Base-by-base conservation (phyloP, 2,113 vertebrate species). In the Chitala chitala region DNA sequence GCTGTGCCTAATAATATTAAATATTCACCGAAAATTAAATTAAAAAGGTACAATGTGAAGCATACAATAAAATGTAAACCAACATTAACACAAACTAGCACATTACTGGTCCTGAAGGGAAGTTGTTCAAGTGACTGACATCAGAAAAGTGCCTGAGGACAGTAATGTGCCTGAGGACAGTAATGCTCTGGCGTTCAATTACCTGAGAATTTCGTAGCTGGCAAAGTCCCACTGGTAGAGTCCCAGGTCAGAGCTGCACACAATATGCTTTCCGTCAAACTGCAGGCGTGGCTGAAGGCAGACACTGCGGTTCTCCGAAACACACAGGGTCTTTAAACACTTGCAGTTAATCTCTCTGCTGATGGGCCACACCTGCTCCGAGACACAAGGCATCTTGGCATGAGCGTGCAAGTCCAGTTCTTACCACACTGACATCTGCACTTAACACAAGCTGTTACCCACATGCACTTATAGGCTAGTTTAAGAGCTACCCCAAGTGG, bases 221-320 rank as follows among this genome's bases (percentile, higher is more conserved):
- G 96, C 90, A 72, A 99, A 99, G 84, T 99, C 97, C 97, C 96
- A 99, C 85, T 98, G 97, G 85, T 96, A 97, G 20, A 99, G 87
- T 55, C 97, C 97, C 5, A 99, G 89, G 53, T 96, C 96, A 4
- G 97, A 99, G 85, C 96, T 95, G 89, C 96, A 99, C 55, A 98
- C 90, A 20, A 99, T 96, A 84, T 95, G 92, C 85, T 93, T 93
- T 59, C 97, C 97, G 50, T 99, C 95, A 48, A 98, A 99, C 86
- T 99, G 97, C 79, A 99, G 90, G 56, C 94, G 92, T 9, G 96
- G 97, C 89, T 99, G 97, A 1, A 99, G 84, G 72, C 92, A 93
- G 79, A 98, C 96, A 82, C 96, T 98, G 79, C 95, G 94, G 74
- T 99, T 92, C 82, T 97, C 96, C 3, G 96, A 98, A 69, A 98